Evolutionary conservation across 2,888 invertebrate genomes (phyloP).

Genomic region (Plagodis dolabraria): DNA sequence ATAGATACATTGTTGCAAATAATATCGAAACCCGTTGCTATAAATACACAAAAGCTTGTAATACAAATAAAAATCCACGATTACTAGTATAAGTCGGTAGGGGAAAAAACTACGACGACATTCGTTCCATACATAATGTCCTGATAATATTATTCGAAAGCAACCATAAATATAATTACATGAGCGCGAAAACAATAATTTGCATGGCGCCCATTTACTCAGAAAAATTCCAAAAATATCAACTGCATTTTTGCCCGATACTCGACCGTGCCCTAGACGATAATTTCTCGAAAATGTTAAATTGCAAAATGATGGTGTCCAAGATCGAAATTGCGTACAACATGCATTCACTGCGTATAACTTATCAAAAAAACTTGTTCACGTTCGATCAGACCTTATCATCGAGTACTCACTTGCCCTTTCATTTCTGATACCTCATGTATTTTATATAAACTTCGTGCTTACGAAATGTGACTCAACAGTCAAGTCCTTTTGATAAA

Average conservation of each 20-base stretch:
- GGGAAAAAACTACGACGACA: constrained; percentile 12
- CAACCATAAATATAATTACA: constrained; percentile 73
- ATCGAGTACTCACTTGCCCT: constrained; percentile 44
- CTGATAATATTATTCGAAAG: constrained; percentile 56
- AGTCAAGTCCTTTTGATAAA: constrained; percentile 63
- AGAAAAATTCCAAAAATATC: constrained; percentile 67
- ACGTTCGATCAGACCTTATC: constrained; percentile 39
- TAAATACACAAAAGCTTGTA: no score
- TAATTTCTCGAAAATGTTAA: constrained; percentile 69
- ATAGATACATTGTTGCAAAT: no score
- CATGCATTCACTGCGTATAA: constrained; percentile 34
- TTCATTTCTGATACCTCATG: constrained; percentile 34
- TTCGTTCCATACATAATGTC: constrained; percentile 36
- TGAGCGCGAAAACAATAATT: constrained; percentile 52
- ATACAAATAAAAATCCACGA: no score
- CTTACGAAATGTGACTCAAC: constrained; percentile 39
- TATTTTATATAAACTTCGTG: constrained; percentile 22
- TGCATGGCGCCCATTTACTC: constrained; percentile 52
- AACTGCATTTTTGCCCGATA: constrained; percentile 54
- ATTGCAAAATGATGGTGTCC: constrained; percentile 62
- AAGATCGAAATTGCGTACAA: constrained; percentile 54
- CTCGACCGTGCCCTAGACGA: constrained; percentile 53
- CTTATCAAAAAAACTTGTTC: constrained; percentile 51
- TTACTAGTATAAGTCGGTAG: no score
- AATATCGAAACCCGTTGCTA: no score